Conservation (phyloP, 2,888 invertebrate species). For the Diadegma fenestrale region DNA sequence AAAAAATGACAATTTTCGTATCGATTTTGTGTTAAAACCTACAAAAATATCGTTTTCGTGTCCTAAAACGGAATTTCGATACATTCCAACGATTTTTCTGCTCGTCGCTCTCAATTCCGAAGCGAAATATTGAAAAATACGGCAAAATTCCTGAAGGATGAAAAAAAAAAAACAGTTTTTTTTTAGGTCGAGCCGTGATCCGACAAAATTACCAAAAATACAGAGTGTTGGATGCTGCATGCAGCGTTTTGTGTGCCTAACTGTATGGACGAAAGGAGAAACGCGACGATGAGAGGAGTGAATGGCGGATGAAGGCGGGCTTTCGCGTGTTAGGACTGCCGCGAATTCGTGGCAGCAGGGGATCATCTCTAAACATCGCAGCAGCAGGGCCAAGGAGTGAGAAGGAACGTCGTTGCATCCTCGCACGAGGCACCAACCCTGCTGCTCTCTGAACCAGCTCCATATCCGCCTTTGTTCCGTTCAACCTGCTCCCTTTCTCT, state of each 20-base stretch:
- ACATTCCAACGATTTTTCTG: not conserved
- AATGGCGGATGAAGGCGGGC: constrained; percentile 53
- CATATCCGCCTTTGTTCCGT: constrained; percentile 62
- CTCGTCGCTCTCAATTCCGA: not conserved
- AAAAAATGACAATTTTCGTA: too few species aligned
- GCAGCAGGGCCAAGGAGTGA: not conserved
- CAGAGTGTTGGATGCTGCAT: not conserved
- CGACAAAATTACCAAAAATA: not conserved
- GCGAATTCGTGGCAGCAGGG: constrained; percentile 41
- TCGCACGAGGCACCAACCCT: constrained; percentile 23
- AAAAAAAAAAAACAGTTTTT: not conserved
- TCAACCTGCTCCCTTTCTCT: constrained; percentile 38
- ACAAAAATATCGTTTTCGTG: too few species aligned
- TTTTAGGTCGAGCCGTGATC: not conserved
- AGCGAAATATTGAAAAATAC: not conserved
- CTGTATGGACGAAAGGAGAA: constrained; percentile 16
- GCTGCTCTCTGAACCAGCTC: constrained; percentile 18
- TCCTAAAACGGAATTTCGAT: too few species aligned
- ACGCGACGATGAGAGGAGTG: constrained; percentile 27
- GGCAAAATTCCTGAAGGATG: too few species aligned
- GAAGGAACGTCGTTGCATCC: constrained; percentile 41
- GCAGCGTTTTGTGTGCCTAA: not conserved
- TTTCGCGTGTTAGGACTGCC: constrained; percentile 50
- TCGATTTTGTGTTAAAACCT: too few species aligned
- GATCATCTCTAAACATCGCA: constrained; percentile 21